These are phyloP conservation scores for Anseranas semipalmata DNA, from an alignment of 2,113 vertebrate genomes.

Conservation along the genomic window DNA sequence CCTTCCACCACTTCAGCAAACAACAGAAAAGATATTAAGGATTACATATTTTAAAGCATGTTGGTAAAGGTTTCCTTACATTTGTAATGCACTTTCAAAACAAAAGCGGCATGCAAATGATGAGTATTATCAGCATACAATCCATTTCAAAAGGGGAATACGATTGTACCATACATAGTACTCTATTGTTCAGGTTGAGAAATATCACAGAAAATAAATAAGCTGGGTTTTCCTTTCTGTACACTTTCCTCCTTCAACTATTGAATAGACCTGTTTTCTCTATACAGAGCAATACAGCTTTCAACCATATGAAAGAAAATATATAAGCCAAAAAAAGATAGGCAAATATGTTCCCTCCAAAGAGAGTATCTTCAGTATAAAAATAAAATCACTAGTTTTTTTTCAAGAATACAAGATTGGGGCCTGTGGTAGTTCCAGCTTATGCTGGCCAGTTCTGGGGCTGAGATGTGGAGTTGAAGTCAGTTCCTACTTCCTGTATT, in stretches of 20 bases:
- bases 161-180: neutral
- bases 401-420: neutral
- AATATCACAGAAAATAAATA: slow-evolving; percentile 11
- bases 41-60: slow-evolving; percentile 19
- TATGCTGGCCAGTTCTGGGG: neutral
- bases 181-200: slow-evolving; percentile 43
- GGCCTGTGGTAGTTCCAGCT: neutral
- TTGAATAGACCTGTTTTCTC: neutral
- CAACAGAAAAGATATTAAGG: neutral
- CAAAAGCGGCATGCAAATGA: slow-evolving; percentile 37
- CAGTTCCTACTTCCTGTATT: neutral
- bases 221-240: neutral
- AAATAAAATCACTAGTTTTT: neutral
- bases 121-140: slow-evolving; percentile 32
- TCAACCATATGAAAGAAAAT: neutral
- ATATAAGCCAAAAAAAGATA: neutral
- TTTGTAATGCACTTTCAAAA: slow-evolving; percentile 33
- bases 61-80: slow-evolving; percentile 9
- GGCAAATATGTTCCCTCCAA: neutral
- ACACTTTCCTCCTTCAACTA: neutral
- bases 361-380: neutral
- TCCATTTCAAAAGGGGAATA: slow-evolving; percentile 35
- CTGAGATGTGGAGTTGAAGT: neutral
- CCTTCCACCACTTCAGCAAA: neutral
- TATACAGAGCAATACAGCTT: neutral